Evolutionary conservation across 2,888 invertebrate genomes (phyloP), one percentile per base, ranked within the genome.

Genomic region (Rhingia campestris): DNA sequence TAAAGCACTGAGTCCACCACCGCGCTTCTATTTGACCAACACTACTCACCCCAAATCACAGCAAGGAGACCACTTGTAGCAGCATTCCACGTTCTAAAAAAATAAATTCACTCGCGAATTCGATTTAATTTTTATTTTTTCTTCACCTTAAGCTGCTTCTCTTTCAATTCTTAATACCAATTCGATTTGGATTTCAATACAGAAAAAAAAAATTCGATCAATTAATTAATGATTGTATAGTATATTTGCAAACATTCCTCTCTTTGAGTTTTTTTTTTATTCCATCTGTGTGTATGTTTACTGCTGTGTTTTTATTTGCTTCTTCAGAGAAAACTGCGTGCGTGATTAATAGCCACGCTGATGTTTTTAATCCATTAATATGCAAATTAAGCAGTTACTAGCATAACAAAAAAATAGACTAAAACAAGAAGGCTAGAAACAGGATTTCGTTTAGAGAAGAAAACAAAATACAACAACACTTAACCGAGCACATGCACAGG

Each of bases 301-400:
- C 35, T 37, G 56, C n/a, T 59, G 53, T 59, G 41, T 51, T 9
- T 67, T 53, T 66, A 39, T 79, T 63, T 63, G 66, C 80, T 70
- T 84, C 70, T 84, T 80, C 66, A 75, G 47, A 66, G 70, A 70
- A 80, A 70, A 75, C 32, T 79, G 79, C 80, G 75, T 84, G 74
- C 61, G 81, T 85, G 85, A 85, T 85, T 81, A 81, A 81, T 85
- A 47, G 56, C 66, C 51, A 61, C 67, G 75, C 61, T 76, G 85
- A 85, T 59, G 66, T 72, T 76, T 76, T 81, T 63, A 85, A 85
- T 85, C 81, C 76, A 85, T 76, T 85, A 85, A 85, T 66, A 85
- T 85, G 85, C 81, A 81, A 85, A 85, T 85, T 49, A 76, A 72
- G 74, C 47, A 66, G 80, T 70, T 56, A 63, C 66, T 63, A 49